phyloP scores from a whole-genome alignment of 2,888 invertebrate species.

The Shargacucullia verbasci region DNA sequence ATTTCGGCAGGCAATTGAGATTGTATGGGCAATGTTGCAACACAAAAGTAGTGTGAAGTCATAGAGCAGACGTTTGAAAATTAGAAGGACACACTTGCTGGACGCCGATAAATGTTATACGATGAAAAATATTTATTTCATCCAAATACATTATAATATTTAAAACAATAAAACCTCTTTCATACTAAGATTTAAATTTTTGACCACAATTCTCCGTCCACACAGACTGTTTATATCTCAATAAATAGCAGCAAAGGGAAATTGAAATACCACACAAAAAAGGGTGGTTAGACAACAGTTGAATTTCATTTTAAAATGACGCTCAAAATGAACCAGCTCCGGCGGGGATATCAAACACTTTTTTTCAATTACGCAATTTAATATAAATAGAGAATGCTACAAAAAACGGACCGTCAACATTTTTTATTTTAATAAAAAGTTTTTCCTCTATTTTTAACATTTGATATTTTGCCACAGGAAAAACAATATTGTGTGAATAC shows the following conservation, averaged over 20 bases:
- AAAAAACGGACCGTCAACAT: slow-evolving; percentile 19
- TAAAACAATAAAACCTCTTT: no score
- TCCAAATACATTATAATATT: no score
- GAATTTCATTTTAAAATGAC: slow-evolving; percentile 29
- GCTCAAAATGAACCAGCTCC: slow-evolving; percentile 12
- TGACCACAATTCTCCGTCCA: no score
- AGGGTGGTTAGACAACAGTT: slow-evolving; percentile 27
- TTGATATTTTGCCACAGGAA: slow-evolving; percentile 31
- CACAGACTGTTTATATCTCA: neutral
- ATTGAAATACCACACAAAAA: slow-evolving; percentile 36
- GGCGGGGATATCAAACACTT: slow-evolving; percentile 5
- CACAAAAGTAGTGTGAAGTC: no score
- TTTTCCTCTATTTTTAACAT: slow-evolving; percentile 14
- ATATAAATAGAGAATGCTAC: slow-evolving; percentile 32
- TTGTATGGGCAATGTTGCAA: neutral
- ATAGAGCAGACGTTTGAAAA: no score
- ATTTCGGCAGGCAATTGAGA: neutral
- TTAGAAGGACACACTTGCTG: no score
- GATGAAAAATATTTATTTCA: no score
- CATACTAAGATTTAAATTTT: no score
- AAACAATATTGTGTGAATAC: slow-evolving; percentile 35
- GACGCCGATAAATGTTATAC: no score
- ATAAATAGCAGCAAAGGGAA: slow-evolving; percentile 29
- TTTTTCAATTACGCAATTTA: slow-evolving; percentile 39
- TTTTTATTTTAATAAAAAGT: slow-evolving; percentile 23